Evolutionary conservation across 2,113 vertebrate genomes (phyloP).

Genomic region (Merops nubicus): DNA sequence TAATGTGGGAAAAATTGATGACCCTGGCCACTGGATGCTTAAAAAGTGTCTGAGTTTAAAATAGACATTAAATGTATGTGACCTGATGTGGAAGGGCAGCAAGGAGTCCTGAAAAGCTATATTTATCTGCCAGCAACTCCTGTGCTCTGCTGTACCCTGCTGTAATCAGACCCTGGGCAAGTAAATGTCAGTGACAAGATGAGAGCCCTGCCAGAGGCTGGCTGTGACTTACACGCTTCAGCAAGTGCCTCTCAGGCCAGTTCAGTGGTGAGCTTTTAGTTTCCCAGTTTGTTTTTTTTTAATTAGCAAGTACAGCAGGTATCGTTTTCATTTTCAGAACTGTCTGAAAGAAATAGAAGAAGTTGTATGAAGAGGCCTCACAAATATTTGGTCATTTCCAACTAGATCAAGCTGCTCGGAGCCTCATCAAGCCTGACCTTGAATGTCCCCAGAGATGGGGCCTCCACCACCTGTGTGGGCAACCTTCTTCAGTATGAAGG

Average conservation of each 20-base stretch:
- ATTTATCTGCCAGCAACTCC: slow-evolving; percentile 78
- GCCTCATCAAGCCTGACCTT: too few species aligned
- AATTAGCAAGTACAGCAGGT: neutral
- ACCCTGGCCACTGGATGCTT: neutral
- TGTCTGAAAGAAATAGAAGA: neutral
- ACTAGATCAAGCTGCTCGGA: too few species aligned
- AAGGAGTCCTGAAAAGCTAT: slow-evolving; percentile 78
- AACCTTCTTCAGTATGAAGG: too few species aligned
- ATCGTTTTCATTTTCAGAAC: neutral
- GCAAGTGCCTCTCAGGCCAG: neutral
- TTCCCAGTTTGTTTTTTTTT: neutral
- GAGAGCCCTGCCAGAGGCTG: slow-evolving; percentile 62
- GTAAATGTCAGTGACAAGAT: slow-evolving; percentile 84
- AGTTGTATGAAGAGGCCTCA: neutral
- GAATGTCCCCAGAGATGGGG: too few species aligned
- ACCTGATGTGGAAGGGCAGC: slow-evolving; percentile 75
- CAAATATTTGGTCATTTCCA: neutral
- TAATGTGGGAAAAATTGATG: neutral
- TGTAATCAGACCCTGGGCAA: slow-evolving; percentile 81
- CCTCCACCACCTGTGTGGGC: too few species aligned
- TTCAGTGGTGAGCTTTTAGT: neutral
- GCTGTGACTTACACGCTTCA: neutral
- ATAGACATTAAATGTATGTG: slow-evolving; percentile 67
- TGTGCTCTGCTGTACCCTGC: slow-evolving; percentile 75
- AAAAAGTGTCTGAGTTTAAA: slow-evolving; percentile 34